These are phyloP conservation scores for Microplitis manilae DNA, from an alignment of 2,888 invertebrate genomes.

Conservation along the genomic window DNA sequence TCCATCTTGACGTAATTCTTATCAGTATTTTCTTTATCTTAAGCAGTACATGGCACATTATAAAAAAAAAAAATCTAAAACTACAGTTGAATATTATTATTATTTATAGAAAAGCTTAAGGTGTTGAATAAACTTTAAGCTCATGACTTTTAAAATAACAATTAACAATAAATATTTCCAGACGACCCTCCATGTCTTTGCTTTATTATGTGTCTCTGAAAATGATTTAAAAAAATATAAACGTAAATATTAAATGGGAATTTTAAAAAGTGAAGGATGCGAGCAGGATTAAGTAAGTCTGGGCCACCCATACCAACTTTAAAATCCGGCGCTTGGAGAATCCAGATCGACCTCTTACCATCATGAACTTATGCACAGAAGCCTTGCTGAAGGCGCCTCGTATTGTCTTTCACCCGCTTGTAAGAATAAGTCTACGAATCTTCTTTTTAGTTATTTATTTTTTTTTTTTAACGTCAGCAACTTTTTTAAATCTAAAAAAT, in stretches of 20 bases:
- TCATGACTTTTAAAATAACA: not conserved
- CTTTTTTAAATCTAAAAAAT: not conserved
- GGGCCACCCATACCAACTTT: not conserved
- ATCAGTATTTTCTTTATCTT: slow-evolving; percentile 10
- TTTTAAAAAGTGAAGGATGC: too few species aligned
- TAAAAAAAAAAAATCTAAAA: not conserved
- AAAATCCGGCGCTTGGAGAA: slow-evolving; percentile 11
- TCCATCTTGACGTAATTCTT: slow-evolving; percentile 34
- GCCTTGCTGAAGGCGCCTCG: slow-evolving; percentile 12
- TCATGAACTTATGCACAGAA: slow-evolving; percentile 7
- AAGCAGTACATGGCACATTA: not conserved
- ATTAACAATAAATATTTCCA: slow-evolving; percentile 2
- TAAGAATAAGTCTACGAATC: not conserved
- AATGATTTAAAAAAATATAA: too few species aligned
- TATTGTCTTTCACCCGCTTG: slow-evolving; percentile 16
- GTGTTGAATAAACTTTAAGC: not conserved
- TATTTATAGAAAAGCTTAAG: not conserved
- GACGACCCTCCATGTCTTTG: not conserved
- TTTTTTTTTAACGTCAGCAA: not conserved
- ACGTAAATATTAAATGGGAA: too few species aligned
- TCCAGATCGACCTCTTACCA: slow-evolving; percentile 9
- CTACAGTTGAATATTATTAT: not conserved
- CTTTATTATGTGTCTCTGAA: not conserved
- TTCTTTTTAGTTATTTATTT: not conserved
- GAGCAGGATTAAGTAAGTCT: not conserved